Evolutionary conservation across 2,113 vertebrate species (phyloP).

Genomic region (Limanda limanda): DNA sequence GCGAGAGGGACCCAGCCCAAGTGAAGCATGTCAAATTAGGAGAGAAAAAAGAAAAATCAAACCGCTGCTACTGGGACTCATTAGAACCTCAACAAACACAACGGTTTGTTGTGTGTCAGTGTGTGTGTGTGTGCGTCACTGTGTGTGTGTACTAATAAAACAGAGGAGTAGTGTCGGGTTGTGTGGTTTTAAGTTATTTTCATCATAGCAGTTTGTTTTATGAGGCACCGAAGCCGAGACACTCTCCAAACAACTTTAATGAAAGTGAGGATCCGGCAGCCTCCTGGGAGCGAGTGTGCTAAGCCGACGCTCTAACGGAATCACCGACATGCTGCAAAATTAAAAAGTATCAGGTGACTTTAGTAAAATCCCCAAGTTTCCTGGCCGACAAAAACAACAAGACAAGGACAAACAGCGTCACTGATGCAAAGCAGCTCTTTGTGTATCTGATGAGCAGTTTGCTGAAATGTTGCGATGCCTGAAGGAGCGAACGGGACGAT

Average conservation of each 20-base stretch:
- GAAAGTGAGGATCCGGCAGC: constrained; percentile 66
- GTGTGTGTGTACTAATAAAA: constrained; percentile 60
- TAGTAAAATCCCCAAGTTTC: constrained; percentile 56
- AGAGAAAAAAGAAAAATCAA: constrained; percentile 60
- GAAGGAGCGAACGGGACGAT: background rate
- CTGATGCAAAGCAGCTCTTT: constrained; percentile 23
- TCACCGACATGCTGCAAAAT: constrained; percentile 45
- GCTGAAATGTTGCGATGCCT: background rate
- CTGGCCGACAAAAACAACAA: constrained; percentile 22
- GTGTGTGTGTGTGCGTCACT: constrained; percentile 49
- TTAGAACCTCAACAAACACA: constrained; percentile 77
- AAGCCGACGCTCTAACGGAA: constrained; percentile 44
- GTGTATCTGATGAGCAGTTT: background rate
- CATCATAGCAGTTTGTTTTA: constrained; percentile 75
- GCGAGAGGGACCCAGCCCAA: constrained; percentile 74
- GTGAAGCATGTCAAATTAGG: constrained; percentile 84
- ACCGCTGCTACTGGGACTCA: constrained; percentile 79
- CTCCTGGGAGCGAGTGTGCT: constrained; percentile 58
- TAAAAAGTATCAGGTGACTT: constrained; percentile 65
- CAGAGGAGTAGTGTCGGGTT: constrained; percentile 40
- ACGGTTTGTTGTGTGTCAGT: constrained; percentile 55
- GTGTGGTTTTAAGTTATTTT: constrained; percentile 71
- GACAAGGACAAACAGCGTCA: constrained; percentile 18
- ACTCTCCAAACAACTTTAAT: constrained; percentile 75
- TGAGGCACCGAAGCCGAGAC: constrained; percentile 61